Base-by-base conservation (phyloP, 2,888 invertebrate genomes). In the Dynastes grantii region DNA sequence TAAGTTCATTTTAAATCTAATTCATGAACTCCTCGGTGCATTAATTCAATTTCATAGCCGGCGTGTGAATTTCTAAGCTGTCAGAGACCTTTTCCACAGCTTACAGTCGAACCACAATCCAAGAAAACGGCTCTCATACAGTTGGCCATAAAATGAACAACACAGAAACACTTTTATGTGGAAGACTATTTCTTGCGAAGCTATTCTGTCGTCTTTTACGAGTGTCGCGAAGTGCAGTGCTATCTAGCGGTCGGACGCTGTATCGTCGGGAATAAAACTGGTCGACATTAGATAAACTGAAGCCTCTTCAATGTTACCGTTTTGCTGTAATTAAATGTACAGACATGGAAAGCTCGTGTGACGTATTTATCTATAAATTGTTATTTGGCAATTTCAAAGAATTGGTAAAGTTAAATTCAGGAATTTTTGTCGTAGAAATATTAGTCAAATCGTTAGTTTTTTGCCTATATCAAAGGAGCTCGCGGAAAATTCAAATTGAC, bases 141-240 rank as follows among this genome's bases (percentile, higher is more conserved):
- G 40, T 58, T 40, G 58, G 22, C 22, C 67, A 67, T 75, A 78
- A 78, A 75, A 78, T 64, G 75, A 78, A 73, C 65, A 76, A 76
- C 73, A 78, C 75, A 71, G 78, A 65, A 78, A 78, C 73, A 75
- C 75, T 78, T 76, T 75, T 78, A 76, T 53, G 75, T 58, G 75
- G 64, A 78, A 64, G 37, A 64, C 71, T 71, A 51, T 55, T 29
- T 64, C 75, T 73, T 22, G 40, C 13, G 53, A 68, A 22, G 51
- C 22, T 40, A 45, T 22, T 68, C 51, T 40, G 37, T 6, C 58
- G 40, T 22, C 58, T 73, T 73, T 73, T 73, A 73, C 58, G 73
- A 37, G 16, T 13, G 58, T 58, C 61, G 58, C 37, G 37, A 22
- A 58, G 16, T 61, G 58, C 73, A 73, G 22, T 58, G 40, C 2